Percentiles rank a stretch among this genome's conserved stretches.
These are phyloP conservation scores for Hypocryptadius cinnamomeus DNA, from an alignment of 2,113 vertebrate genomes.

Conservation along the genomic window DNA sequence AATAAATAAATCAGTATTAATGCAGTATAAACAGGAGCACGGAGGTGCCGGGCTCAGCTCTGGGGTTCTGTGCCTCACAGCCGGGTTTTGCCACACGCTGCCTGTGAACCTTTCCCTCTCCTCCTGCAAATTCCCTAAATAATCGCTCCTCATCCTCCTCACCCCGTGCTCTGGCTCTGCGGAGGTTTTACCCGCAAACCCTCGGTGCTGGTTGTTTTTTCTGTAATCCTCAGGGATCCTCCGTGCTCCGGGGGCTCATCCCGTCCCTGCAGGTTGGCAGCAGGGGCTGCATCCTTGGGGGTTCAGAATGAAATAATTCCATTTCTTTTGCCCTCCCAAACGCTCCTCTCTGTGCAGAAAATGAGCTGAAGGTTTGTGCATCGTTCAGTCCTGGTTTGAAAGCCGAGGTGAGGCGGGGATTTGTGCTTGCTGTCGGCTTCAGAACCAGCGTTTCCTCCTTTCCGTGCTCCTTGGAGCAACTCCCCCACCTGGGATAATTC, in stretches of 20 bases:
- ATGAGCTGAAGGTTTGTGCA: rapidly evolving
- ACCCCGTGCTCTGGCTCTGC: rapidly evolving
- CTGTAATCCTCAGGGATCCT: neutral
- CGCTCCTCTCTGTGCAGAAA: neutral
- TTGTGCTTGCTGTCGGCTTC: neutral
- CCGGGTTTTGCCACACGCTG: neutral
- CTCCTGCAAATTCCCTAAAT: neutral
- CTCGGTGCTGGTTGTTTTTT: neutral
- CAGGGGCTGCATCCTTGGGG: rapidly evolving
- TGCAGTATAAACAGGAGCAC: rapidly evolving
- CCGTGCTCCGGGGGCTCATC: neutral
- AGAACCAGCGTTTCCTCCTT: rapidly evolving
- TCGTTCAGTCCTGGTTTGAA: rapidly evolving
- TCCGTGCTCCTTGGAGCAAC: rapidly evolving
- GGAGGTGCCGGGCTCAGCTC: neutral
- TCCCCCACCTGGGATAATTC: neutral
- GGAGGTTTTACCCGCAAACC: rapidly evolving
- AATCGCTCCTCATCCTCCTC: neutral
- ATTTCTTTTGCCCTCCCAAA: neutral
- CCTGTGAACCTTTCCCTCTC: neutral
- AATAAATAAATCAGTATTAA: neutral
- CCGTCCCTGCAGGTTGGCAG: neutral
- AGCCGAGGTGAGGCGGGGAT: neutral
- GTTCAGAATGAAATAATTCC: rapidly evolving
- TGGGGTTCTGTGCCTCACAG: neutral